Base-by-base conservation (phyloP, 1,140 invertebrate species). In the Anoplophora glabripennis region DNA sequence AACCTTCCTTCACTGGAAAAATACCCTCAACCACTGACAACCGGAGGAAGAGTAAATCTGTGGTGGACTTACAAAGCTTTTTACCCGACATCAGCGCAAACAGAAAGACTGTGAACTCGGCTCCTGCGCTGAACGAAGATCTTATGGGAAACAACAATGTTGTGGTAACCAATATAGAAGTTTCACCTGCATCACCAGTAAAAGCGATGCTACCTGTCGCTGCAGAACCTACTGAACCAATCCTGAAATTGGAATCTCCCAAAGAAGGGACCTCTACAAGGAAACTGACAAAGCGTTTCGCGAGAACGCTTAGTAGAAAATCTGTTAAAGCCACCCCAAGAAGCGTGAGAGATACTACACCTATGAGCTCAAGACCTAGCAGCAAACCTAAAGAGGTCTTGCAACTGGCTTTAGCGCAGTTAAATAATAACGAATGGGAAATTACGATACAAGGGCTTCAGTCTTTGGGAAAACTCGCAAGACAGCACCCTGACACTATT, bases 341-440 rank as follows among this genome's bases (percentile, higher is more conserved):
- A n/a, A 56, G 41, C 11, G 42, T 46, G 56, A 15, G 34, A 44
- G 33, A 15, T 17, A 35, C 12, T 14, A 45, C 47, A 33, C 17
- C 35, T 51, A 52, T 38, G 40, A 35, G 35, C n/a, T 28, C 40
- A 5, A 56, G 62, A 46, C 69, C 72, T 1, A 78, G 78, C 34
- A 83, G 81, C 4, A 86, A 86, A 66, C 82, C 85, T 1, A 83
- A 84, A 35, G 82, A 83, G n/a, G 81, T 81, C 5, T 67, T 89
- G 1, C 77, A 81, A 7, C 82, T 85, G 44, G 84, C 84, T 28
- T 79, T 89, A 53, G 68, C 79, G 52, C 84, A 90, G 58, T 72
- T 93, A 21, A 84, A 86, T 64, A 84, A 82, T 21, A 79, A 86
- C 63, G 90, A 93, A 65, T 96, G 93, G 94, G 92, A 96, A 72